A percentile compares a stretch with the other conserved stretches of the same genome.
phyloP scores from a whole-genome alignment of 2,113 vertebrate species.

The Cyanoramphus novaezelandiae region DNA sequence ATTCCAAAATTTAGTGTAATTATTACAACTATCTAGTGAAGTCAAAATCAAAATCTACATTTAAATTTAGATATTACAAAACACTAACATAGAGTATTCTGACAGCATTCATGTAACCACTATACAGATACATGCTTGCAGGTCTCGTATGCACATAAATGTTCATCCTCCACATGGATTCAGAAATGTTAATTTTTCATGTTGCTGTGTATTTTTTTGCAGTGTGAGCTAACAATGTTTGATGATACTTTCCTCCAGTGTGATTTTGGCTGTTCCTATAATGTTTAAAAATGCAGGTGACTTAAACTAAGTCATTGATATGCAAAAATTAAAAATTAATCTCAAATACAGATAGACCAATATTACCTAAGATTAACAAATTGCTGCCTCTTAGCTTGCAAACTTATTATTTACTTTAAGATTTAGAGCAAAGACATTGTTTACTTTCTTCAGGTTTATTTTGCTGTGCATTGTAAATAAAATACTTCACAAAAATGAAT shows the following conservation, averaged over 20 bases:
- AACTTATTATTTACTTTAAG: neutral
- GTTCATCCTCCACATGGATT: neutral
- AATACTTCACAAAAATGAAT: neutral
- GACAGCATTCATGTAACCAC: neutral
- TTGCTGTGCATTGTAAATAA: neutral
- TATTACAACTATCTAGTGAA: neutral
- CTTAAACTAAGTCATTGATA: neutral
- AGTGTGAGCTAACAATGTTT: neutral
- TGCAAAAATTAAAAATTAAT: neutral
- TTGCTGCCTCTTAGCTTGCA: neutral
- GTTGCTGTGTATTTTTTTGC: neutral
- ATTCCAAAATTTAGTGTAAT: neutral
- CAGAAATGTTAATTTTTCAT: neutral
- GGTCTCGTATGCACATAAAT: neutral
- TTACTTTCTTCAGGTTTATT: neutral
- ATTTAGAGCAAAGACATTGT: neutral
- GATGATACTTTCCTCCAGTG: neutral
- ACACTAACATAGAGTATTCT: neutral
- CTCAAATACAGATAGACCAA: neutral
- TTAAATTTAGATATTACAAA: conserved; percentile 21
- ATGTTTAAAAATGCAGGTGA: neutral
- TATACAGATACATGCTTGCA: neutral
- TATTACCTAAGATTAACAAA: neutral
- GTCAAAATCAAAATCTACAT: conserved; percentile 46
- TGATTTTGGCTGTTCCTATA: neutral